Evolutionary conservation across 2,797 vertebrate genomes (phyloP), one percentile per base, ranked within the genome.

Genomic region (Perodicticus potto): DNA sequence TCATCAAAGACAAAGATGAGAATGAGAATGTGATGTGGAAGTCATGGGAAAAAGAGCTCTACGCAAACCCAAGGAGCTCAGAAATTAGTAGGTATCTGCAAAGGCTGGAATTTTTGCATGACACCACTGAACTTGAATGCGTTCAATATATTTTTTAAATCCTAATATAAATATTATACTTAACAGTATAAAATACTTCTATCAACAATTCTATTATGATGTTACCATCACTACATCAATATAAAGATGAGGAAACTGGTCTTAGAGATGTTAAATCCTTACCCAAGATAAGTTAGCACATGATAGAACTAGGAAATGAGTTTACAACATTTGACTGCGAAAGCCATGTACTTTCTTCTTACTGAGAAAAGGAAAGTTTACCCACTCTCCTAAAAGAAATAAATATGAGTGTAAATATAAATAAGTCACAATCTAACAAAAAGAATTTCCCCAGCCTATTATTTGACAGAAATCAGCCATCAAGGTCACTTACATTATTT

Each of bases 211-310:
- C 29, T 91, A 4, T 22, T 91, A 3, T 22, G n/a, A 63, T 53
- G 22, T 14, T 73, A 29, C 61, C 59, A 74, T 69, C 5, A 40
- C 2, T 63, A 9, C 1, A 34, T 45, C 23, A 29, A 32, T 25
- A 55, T 34, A 45, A 63, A 83, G 19, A 59, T 40, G 13, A 82
- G 9, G 12, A 86, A 63, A 65, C n/a, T 53, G n/a, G 34, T 70
- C 57, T 86, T 84, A 59, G 61, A 80, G 32, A 81, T 34, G 29
- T 27, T 87, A 59, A 91, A 29, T 73, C 29, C 34, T 88, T 63
- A 9, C 57, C 23, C 19, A 55, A 80, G 53, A 32, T 72, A 81
- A 83, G 37, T 25, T 14, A 84, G 59, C 9, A 32, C 29, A 40
- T 81, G 45, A 29, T 63, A 91, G 59, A 90, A 86, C 11, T 65